phyloP scores from a whole-genome alignment of 1,140 invertebrate genomes.

The Temnothorax nylanderi region DNA sequence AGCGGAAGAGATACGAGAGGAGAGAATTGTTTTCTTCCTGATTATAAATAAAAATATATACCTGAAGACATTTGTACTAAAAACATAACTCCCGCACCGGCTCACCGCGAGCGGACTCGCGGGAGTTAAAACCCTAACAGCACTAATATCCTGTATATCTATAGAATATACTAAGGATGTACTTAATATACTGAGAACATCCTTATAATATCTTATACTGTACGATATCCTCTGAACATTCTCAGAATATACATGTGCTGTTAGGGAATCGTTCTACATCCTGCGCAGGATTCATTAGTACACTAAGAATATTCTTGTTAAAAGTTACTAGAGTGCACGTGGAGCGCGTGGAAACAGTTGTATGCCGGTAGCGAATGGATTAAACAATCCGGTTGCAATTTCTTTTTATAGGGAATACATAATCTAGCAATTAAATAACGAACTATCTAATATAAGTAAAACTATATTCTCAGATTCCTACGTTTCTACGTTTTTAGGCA shows the following conservation, averaged over 20 bases:
- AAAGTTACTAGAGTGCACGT: background rate
- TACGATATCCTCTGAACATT: too few relatives aligned
- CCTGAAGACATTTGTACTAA: constrained; percentile 72
- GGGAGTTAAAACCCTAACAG: constrained; percentile 41
- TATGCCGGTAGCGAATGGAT: constrained; percentile 16
- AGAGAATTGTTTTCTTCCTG: constrained; percentile 19
- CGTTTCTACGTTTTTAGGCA: background rate
- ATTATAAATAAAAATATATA: constrained; percentile 68
- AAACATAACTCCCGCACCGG: constrained; percentile 39
- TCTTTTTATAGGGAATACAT: background rate
- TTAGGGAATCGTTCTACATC: constrained; percentile 61
- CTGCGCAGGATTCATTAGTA: constrained; percentile 42
- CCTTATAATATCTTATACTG: too few relatives aligned
- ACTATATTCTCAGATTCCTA: constrained; percentile 1
- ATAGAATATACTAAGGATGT: too few relatives aligned
- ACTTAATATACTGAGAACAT: too few relatives aligned
- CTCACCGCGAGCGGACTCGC: background rate
- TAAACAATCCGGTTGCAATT: constrained; percentile 4
- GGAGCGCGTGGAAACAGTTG: background rate
- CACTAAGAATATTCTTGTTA: constrained; percentile 18
- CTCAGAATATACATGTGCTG: too few relatives aligned
- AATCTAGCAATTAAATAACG: background rate
- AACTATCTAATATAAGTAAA: background rate
- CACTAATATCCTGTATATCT: too few relatives aligned
- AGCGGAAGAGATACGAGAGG: constrained; percentile 35